phyloP scores from a whole-genome alignment of 2,888 invertebrate genomes.

The Cerastis leucographa region DNA sequence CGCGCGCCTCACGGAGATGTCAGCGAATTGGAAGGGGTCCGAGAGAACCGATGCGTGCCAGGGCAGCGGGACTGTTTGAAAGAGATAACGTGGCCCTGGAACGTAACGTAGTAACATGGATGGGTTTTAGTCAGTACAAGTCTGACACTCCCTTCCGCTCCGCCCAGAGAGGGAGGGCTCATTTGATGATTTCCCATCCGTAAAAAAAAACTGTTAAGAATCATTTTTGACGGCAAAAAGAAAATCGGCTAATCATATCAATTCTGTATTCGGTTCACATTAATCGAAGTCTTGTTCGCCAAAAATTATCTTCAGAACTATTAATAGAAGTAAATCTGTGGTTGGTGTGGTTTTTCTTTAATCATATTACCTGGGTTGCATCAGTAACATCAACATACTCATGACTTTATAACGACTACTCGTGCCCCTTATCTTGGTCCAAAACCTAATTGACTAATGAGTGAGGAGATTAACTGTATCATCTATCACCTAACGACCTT shows the following conservation, averaged over 20 bases:
- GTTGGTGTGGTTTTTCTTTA: neutral
- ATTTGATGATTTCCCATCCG: too few species aligned
- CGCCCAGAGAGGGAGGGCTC: too few species aligned
- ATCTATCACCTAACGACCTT: constrained; percentile 9
- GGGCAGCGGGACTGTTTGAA: too few species aligned
- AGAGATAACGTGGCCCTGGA: too few species aligned
- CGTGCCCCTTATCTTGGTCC: constrained; percentile 24
- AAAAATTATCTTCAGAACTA: neutral
- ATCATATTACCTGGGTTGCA: neutral
- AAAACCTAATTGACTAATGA: constrained; percentile 20
- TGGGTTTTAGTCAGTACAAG: too few species aligned
- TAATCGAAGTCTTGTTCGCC: neutral
- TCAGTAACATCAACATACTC: constrained; percentile 6
- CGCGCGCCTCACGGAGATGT: too few species aligned
- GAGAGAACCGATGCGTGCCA: too few species aligned
- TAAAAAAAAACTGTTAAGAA: neutral
- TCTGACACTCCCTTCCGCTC: too few species aligned
- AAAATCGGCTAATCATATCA: neutral
- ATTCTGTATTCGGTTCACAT: neutral
- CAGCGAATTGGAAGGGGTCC: too few species aligned
- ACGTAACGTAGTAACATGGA: too few species aligned
- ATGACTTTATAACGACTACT: constrained; percentile 5
- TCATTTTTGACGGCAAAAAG: neutral
- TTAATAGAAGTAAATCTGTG: neutral
- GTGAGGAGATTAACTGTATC: constrained; percentile 3